Percentiles rank a stretch among this genome's conserved stretches.
These are phyloP conservation scores for Hedya salicella DNA, from an alignment of 2,888 invertebrate species.

Conservation along the genomic window DNA sequence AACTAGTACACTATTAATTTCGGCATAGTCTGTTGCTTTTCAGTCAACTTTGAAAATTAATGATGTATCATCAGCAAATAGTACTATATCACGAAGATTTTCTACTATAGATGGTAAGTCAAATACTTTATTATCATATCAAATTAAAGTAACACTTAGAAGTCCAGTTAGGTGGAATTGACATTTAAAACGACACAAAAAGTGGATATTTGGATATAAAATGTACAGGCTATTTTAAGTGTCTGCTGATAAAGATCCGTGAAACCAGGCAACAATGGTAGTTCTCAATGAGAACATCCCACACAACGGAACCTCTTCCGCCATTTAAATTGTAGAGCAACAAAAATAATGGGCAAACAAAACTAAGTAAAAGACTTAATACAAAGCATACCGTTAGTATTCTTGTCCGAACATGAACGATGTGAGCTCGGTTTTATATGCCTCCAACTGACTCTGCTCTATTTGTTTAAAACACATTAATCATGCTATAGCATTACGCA, in stretches of 20 bases:
- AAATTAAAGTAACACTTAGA: not conserved
- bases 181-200: slow-evolving; percentile 9
- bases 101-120: too few species aligned
- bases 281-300: slow-evolving; percentile 65
- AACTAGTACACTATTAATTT: too few species aligned
- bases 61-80: too few species aligned
- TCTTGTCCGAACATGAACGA: slow-evolving; percentile 57
- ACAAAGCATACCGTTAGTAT: slow-evolving; percentile 60
- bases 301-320: slow-evolving; percentile 77
- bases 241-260: slow-evolving; percentile 59
- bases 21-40: too few species aligned
- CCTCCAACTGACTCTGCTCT: slow-evolving; percentile 53
- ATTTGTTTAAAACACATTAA: slow-evolving; percentile 63
- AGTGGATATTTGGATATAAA: slow-evolving; percentile 41
- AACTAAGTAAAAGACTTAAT: slow-evolving; percentile 64
- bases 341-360: slow-evolving; percentile 69
- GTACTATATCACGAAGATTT: too few species aligned
- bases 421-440: slow-evolving; percentile 55
- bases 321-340: slow-evolving; percentile 68
- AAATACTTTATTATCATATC: not conserved
- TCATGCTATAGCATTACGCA: slow-evolving; percentile 56
- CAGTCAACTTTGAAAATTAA: too few species aligned
- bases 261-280: slow-evolving; percentile 64
- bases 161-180: slow-evolving; percentile 11
- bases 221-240: slow-evolving; percentile 50